Conservation (phyloP, 1,140 invertebrate genomes). For the Sweltsa coloradensis region DNA sequence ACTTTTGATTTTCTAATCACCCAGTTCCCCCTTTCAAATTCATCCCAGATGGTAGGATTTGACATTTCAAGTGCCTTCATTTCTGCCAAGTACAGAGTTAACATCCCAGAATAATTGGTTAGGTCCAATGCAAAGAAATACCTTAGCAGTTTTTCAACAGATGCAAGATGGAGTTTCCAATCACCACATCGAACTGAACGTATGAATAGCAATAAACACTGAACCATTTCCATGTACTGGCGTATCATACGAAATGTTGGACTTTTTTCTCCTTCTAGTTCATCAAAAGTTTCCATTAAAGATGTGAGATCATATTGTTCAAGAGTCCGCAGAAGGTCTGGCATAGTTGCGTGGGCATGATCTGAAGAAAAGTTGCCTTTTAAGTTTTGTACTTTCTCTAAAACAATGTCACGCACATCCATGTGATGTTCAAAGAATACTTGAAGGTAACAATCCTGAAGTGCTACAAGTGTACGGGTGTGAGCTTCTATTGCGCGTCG, state of each 20-base stretch:
- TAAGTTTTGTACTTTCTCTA: constrained; percentile 6
- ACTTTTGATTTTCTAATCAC: constrained; percentile 3
- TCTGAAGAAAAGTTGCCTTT: neutral
- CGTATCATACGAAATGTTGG: constrained; percentile 6
- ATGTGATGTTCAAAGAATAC: constrained; percentile 2
- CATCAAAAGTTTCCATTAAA: constrained; percentile 1
- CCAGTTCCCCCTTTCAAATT: neutral
- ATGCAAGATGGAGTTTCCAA: constrained; percentile 2
- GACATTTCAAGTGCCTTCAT: neutral
- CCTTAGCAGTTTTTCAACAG: neutral
- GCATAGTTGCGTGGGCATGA: neutral
- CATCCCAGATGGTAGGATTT: constrained; percentile 5
- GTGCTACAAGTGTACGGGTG: constrained; percentile 2
- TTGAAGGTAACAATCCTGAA: constrained; percentile 7
- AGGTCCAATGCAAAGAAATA: constrained; percentile 4
- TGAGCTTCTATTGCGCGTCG: constrained; percentile 2
- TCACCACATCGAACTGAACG: neutral
- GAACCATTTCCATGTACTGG: neutral
- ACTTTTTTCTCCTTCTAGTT: constrained; percentile 1
- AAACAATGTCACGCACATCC: neutral
- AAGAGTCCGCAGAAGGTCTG: neutral
- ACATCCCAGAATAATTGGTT: constrained; percentile 2
- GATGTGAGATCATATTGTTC: constrained; percentile 1
- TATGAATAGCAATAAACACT: constrained; percentile 8
- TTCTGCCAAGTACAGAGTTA: neutral